A percentile compares a stretch with the other conserved stretches of the same genome.
Evolutionary conservation across 2,797 vertebrate genomes (phyloP).

Genomic region (Pseudochaenichthys georgianus): DNA sequence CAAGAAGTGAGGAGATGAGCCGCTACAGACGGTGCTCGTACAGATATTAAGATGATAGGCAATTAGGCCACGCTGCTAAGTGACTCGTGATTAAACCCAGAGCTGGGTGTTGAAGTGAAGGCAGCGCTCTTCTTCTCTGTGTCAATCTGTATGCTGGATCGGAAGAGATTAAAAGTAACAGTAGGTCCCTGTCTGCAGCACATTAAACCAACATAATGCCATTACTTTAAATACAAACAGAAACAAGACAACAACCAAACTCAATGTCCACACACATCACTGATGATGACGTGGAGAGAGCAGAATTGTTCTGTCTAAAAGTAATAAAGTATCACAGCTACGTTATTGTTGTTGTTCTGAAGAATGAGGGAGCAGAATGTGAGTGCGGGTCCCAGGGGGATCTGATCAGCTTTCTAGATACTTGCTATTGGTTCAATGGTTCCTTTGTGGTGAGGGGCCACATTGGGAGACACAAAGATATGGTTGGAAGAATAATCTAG

Average conservation of each 20-base stretch:
- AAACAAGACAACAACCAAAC: neutral
- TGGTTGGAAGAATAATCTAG: no score
- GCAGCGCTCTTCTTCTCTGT: neutral
- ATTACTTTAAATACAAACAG: neutral
- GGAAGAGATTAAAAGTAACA: neutral
- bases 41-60: slow-evolving; percentile 58
- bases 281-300: neutral
- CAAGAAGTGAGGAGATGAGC: slow-evolving; percentile 23
- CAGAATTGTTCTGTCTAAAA: neutral
- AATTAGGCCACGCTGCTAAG: slow-evolving; percentile 60
- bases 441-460: neutral
- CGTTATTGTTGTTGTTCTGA: no score
- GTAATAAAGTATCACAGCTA: neutral
- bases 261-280: neutral
- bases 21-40: slow-evolving; percentile 36
- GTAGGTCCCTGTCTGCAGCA: neutral
- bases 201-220: neutral
- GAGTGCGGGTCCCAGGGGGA: no score
- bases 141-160: neutral
- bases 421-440: neutral
- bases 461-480: neutral
- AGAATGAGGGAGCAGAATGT: no score
- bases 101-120: slow-evolving; percentile 54
- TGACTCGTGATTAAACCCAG: slow-evolving; percentile 66
- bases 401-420: neutral